These are phyloP conservation scores for Myotis brandtii DNA, from an alignment of 2,113 vertebrate species.

Conservation along the genomic window DNA sequence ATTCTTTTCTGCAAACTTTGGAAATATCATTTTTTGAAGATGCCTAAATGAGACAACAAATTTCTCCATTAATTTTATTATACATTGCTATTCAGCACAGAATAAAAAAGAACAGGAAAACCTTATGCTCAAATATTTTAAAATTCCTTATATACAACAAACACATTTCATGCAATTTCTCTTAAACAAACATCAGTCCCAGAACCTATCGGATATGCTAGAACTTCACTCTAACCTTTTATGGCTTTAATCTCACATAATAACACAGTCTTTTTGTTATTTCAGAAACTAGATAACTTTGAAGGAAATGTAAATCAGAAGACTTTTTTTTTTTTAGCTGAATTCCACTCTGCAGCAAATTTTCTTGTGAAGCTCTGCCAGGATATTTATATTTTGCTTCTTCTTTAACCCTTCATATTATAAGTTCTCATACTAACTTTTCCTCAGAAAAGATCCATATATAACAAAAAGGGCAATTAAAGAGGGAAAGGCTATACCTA, in stretches of 20 bases:
- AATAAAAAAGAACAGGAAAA: slow-evolving; percentile 55
- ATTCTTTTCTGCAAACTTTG: slow-evolving; percentile 96
- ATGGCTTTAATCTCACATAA: slow-evolving; percentile 70
- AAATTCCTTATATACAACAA: slow-evolving; percentile 56
- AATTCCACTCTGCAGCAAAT: slow-evolving; percentile 58
- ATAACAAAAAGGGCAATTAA: background rate
- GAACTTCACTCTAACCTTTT: slow-evolving; percentile 40
- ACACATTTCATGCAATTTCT: slow-evolving; percentile 41
- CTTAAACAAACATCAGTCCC: slow-evolving; percentile 35
- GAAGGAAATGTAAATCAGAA: slow-evolving; percentile 73
- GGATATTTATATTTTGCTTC: slow-evolving; percentile 54
- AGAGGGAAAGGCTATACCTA: background rate
- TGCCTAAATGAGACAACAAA: slow-evolving; percentile 88
- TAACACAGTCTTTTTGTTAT: slow-evolving; percentile 68
- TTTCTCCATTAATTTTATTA: slow-evolving; percentile 72
- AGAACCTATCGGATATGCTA: background rate
- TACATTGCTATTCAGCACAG: slow-evolving; percentile 50
- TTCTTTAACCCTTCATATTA: slow-evolving; percentile 67
- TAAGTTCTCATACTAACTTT: background rate
- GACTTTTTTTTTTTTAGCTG: background rate
- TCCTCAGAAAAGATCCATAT: slow-evolving; percentile 33
- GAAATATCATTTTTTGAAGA: slow-evolving; percentile 96
- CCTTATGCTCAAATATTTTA: slow-evolving; percentile 48
- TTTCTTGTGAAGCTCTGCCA: slow-evolving; percentile 76
- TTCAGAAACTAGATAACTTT: slow-evolving; percentile 72